Conservation (phyloP, 2,797 vertebrate genomes). For the Crenuchus spilurus region DNA sequence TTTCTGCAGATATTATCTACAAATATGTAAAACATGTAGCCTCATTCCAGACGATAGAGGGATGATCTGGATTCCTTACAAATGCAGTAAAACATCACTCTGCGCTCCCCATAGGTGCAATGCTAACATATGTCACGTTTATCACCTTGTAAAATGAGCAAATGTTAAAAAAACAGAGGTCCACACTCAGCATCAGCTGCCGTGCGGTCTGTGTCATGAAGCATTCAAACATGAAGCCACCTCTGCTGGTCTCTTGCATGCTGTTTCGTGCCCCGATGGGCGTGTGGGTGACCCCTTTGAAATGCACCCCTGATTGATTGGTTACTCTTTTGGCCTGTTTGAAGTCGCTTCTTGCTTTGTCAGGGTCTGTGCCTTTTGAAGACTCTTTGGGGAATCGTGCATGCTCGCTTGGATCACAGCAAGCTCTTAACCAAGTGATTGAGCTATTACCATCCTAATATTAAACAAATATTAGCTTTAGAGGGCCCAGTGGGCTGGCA, state of each 20-base stretch:
- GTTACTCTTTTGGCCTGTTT: conserved; percentile 68
- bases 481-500: background rate
- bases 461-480: background rate
- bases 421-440: conserved; percentile 59
- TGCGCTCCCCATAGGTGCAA: no score
- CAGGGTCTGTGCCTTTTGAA: conserved; percentile 69
- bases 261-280: conserved; percentile 39
- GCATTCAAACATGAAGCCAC: conserved; percentile 29
- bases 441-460: conserved; percentile 34
- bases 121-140: no score
- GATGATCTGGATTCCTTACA: no score
- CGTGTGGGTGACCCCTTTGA: conserved; percentile 54
- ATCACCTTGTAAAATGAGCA: no score
- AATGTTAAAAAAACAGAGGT: no score
- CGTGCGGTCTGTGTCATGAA: background rate
- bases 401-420: conserved; percentile 63
- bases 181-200: no score
- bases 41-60: no score
- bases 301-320: conserved; percentile 56
- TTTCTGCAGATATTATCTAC: no score
- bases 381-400: conserved; percentile 65
- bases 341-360: conserved; percentile 69
- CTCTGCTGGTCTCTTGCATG: conserved; percentile 32
- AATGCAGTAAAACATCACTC: no score
- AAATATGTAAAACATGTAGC: no score